Base-by-base conservation (phyloP, 1,140 invertebrate genomes). In the Drosophila burlai region DNA sequence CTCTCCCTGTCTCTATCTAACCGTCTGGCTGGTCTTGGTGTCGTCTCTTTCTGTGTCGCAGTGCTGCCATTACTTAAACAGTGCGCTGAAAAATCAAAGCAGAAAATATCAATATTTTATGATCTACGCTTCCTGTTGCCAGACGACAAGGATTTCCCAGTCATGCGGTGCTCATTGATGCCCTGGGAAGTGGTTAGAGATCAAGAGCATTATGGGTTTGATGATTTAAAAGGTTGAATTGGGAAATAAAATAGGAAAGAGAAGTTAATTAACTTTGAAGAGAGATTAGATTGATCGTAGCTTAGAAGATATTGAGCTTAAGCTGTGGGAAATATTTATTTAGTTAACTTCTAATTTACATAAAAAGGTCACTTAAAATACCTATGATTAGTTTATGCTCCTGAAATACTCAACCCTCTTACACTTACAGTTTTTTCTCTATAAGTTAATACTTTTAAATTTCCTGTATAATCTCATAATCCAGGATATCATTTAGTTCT, bases 71-170 rank as follows among this genome's bases (percentile, higher is more conserved):
- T 87, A 89, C 84, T 87, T 87, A 87, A 87, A 83, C 84, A 83
- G 76, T 71, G 76, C 65, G 80, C 72, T 81, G 77, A 89, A 89
- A 87, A 79, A 89, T 89, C 84, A 89, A 89, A 84, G 84, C 84
- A 81, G 72, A 79, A 90, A 90, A 89, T 90, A 89, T 89, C 84
- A 89, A 89, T 89, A 89, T 89, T 89, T 89, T 89, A 89, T 89
- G 85, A 89, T 84, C 68, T 81, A 71, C 85, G 78, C 85, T 89
- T 89, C 84, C 84, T 89, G 85, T 82, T 52, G 71, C 75, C 76
- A 78, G 81, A 80, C 75, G 75, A 77, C 75, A 76, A 62, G 75
- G 49, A 61, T 50, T 47, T 68, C 73, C 42, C 55, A 75, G 58
- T 73, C 66, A 72, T 71, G 67, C 67, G 64, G 67, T 55, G 64